Evolutionary conservation across 2,888 invertebrate species (phyloP), one percentile per base, ranked within the genome.

Genomic region (Rapana venosa): DNA sequence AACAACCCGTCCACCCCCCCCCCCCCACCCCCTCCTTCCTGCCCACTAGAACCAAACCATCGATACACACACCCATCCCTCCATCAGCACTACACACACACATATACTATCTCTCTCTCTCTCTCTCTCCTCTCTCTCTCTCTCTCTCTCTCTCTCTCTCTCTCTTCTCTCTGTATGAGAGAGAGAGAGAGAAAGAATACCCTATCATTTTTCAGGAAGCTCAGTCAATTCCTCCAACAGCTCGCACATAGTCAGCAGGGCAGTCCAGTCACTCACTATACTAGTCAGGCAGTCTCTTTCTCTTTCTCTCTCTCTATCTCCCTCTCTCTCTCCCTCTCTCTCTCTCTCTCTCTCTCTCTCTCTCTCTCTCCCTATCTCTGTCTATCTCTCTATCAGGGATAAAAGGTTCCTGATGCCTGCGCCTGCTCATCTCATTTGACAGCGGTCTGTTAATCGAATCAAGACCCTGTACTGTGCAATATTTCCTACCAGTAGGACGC

Each of bases 391-490:
- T 74, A 74, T 74, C 74, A 74, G 2, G 74, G 30, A n/a, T 74
- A 74, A 74, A 74, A 74, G 8, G 74, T 26, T 74, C n/a, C n/a
- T 30, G 74, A 74, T 74, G 74, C n/a, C 74, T n/a, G 6, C n/a
- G 74, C n/a, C n/a, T n/a, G 74, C 26, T 74, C n/a, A 74, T 74
- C 74, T 74, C 26, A 74, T 74, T 74, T 74, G 30, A n/a, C 74
- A 11, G n/a, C 74, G n/a, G 26, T 74, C 74, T 74, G 74, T n/a
- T 74, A 74, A 74, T 74, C n/a, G 74, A 74, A 74, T 74, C 1
- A 74, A 74, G 74, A n/a, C 74, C 26, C 74, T 74, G 74, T 74
- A 26, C 74, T 74, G 74, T 74, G 74, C n/a, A 74, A n/a, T 74
- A 74, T 74, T n/a, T 74, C n/a, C 74, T n/a, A 74, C 26, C 74